Conservation (phyloP, 1,140 invertebrate genomes). For the Drosophila santomea region DNA sequence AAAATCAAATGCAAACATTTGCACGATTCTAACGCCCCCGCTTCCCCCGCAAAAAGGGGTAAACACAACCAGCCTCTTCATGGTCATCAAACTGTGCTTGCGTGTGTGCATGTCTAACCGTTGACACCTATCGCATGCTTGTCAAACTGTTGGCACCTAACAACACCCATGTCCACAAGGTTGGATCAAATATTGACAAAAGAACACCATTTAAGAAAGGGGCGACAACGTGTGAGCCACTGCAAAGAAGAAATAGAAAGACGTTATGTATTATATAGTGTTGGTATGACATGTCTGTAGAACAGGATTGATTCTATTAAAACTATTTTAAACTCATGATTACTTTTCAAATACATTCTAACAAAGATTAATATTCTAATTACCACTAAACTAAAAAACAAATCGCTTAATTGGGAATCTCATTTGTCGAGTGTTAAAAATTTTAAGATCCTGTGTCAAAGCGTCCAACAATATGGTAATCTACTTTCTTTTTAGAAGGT, state of each 20-base stretch:
- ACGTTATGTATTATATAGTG: background rate
- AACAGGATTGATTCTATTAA: too few relatives aligned
- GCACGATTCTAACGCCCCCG: conserved; percentile 8
- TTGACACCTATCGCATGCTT: conserved; percentile 26
- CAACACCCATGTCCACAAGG: conserved; percentile 23
- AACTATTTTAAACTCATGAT: too few relatives aligned
- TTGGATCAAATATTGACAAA: conserved; percentile 14
- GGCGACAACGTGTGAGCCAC: too few relatives aligned
- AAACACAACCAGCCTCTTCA: conserved; percentile 22
- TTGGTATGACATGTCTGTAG: too few relatives aligned
- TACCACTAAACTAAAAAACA: too few relatives aligned
- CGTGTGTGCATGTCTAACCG: conserved; percentile 28
- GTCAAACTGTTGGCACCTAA: conserved; percentile 18
- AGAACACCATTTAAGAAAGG: background rate
- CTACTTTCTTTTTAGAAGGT: too few relatives aligned
- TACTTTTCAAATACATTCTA: too few relatives aligned
- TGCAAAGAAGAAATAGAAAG: background rate
- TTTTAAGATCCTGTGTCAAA: too few relatives aligned
- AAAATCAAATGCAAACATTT: conserved; percentile 39
- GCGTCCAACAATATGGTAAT: too few relatives aligned
- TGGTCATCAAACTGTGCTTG: conserved; percentile 44
- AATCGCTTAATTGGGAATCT: too few relatives aligned
- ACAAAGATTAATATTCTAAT: too few relatives aligned
- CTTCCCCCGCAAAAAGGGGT: background rate
- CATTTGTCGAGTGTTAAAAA: too few relatives aligned